Base-by-base conservation (phyloP, 2,888 invertebrate genomes). In the Agrenia bidenticulata region DNA sequence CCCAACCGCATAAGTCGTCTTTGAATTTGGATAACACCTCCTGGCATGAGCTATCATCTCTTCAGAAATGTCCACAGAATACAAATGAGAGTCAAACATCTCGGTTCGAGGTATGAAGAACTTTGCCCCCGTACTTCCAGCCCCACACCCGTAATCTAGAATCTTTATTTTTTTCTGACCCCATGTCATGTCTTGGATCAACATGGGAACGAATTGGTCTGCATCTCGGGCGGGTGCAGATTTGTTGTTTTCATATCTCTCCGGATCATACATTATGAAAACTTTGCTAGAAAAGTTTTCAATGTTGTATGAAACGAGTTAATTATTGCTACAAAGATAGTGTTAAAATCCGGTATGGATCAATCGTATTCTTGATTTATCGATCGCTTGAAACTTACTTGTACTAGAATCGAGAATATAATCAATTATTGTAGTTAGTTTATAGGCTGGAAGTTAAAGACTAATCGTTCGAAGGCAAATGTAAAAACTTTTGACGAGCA, bases 71-170 rank as follows among this genome's bases (percentile, higher is more conserved):
- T 74, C 73, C 2, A 70, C 66, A 11, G 70, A 65, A 24, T 72
- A 55, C 7, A 74, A 27, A 1, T 15, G 23, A 1, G 72, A 72
- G 32, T 67, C 61, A 23, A 55, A 61, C 13, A 42, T 50, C 27
- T 68, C 66, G 1, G 61, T 66, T 17, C 55, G 37, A 1, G 73
- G 73, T 4, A 72, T 26, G 41, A 74, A 56, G 27, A 61, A 58
- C 15, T 64, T 64, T 27, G 21, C 21, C n/a, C 69, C 70, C 9
- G 66, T 65, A 21, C 63, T 64, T 21, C 73, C 73, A n/a, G 70
- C 72, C 5, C 73, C 73, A 57, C 73, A 72, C 0, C 73, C 73
- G 50, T 70, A 72, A 42, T 74, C 73, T 50, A 74, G 32, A 41
- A 72, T 62, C 2, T 56, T 42, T 55, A 69, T 67, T 2, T 58